Evolutionary conservation across 2,888 invertebrate species (phyloP).

Genomic region (Ormyrus thymus): DNA sequence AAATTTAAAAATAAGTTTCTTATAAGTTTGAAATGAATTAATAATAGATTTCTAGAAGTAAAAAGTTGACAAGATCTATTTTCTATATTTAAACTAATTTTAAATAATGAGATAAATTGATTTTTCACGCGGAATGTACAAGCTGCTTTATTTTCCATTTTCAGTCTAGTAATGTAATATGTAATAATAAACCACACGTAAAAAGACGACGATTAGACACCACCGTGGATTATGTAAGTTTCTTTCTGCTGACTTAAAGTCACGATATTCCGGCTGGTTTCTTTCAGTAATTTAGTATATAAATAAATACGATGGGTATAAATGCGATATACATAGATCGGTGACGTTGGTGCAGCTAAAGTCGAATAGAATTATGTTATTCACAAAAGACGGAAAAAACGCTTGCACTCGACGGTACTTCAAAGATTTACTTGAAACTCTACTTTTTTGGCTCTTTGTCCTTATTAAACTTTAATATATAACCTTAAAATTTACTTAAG

Average conservation of each 20-base stretch:
- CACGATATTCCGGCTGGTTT: conserved; percentile 52
- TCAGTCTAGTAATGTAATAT: conserved; percentile 7
- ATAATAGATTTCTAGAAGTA: too few species aligned
- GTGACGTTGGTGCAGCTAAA: conserved; percentile 16
- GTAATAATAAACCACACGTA: not conserved
- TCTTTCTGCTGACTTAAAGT: conserved; percentile 26
- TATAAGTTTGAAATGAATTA: too few species aligned
- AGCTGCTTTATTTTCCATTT: not conserved
- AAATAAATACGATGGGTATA: conserved; percentile 60
- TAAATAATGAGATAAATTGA: too few species aligned
- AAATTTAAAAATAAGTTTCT: too few species aligned
- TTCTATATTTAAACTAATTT: too few species aligned
- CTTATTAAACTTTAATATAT: conserved; percentile 6
- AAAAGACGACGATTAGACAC: conserved; percentile 29
- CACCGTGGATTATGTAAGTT: not conserved
- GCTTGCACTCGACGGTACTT: conserved; percentile 2
- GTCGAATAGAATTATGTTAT: conserved; percentile 27
- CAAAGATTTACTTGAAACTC: conserved; percentile 11
- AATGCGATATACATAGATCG: conserved; percentile 55
- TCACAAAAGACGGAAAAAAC: conserved; percentile 47
- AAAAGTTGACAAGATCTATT: too few species aligned
- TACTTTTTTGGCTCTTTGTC: conserved; percentile 8
- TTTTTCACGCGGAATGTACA: too few species aligned
- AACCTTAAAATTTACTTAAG: conserved; percentile 55
- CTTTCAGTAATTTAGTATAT: conserved; percentile 55